A percentile compares a stretch with the other conserved stretches of the same genome.
These are phyloP conservation scores for Drosophila hydei DNA, from an alignment of 1,140 invertebrate genomes.

Conservation along the genomic window DNA sequence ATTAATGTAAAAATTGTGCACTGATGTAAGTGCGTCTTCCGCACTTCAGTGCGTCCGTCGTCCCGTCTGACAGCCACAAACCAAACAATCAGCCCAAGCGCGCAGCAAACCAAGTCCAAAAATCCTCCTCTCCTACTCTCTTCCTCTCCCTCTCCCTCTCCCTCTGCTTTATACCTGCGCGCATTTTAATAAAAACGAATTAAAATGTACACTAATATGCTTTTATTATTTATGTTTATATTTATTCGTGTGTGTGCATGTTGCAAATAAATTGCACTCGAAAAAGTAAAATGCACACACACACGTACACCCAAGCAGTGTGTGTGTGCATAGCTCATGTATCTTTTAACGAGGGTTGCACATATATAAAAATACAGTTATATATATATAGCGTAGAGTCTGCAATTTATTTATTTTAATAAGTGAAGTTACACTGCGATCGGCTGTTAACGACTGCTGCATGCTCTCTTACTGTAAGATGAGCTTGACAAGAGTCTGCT, in stretches of 20 bases:
- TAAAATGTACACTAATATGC: constrained; percentile 77
- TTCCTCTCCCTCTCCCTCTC: not conserved
- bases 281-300: constrained; percentile 20
- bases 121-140: not conserved
- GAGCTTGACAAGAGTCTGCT: too few species aligned
- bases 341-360: not conserved
- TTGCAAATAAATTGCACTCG: constrained; percentile 63
- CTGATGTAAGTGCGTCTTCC: constrained; percentile 78
- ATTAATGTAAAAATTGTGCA: constrained; percentile 81
- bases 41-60: constrained; percentile 47
- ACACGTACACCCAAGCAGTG: not conserved
- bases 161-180: constrained; percentile 33
- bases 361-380: too few species aligned
- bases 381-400: too few species aligned
- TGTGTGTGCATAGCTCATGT: not conserved
- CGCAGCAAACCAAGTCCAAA: not conserved
- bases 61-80: constrained; percentile 41
- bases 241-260: constrained; percentile 52
- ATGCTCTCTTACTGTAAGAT: too few species aligned
- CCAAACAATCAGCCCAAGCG: constrained; percentile 47
- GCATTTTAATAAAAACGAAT: constrained; percentile 78
- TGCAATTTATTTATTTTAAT: too few species aligned
- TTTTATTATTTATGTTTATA: constrained; percentile 75
- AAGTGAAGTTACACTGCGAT: too few species aligned
- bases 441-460: too few species aligned